Base-by-base conservation (phyloP, 2,797 vertebrate species). In the Gymnodraco acuticeps region DNA sequence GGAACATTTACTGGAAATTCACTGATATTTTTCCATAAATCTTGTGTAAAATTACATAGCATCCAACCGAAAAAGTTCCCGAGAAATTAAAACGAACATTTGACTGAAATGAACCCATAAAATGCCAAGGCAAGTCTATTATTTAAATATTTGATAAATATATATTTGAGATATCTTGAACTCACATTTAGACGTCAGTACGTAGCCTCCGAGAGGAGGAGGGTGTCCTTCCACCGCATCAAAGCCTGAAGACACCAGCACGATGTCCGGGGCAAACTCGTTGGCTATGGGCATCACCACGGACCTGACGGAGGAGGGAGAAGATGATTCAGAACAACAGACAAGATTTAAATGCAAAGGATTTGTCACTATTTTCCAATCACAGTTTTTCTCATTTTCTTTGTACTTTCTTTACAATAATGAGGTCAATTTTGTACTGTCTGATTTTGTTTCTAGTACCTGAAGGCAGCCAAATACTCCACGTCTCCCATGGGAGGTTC, bases 391-490 rank as follows among this genome's bases (percentile, higher is more conserved):
- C 4, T 5, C 4, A 27, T 27, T 27, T 27, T 27, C 23, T 27
- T 27, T 27, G 23, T 38, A 38, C 33, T 38, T 38, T 38, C 33
- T 38, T 9, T 38, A 38, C 6, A 33, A 33, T 8, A 5, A 33
- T 33, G 7, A 33, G 33, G 5, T 33, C 1, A 1, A 9, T 38
- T 38, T 0, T 50, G 27, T 8, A 23, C 33, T 8, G 10, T n/a
- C 0, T 16, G 16, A n/a, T 20, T 0, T n/a, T 20, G 60, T 46
- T 0, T 68, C 7, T 14, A 51, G 33, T 93, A 99, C 98, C 98
- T 98, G 94, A 99, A 99, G 80, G 98, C 98, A 23, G 97, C 94
- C 84, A 99, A 88, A 90, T 99, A 99, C 77, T 99, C 98, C 0
- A 92, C 92, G 0, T 99, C 98, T 55, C 97, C 96, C 96, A 99